Conservation (phyloP, 2,797 vertebrate species). For the Eptatretus atami region DNA sequence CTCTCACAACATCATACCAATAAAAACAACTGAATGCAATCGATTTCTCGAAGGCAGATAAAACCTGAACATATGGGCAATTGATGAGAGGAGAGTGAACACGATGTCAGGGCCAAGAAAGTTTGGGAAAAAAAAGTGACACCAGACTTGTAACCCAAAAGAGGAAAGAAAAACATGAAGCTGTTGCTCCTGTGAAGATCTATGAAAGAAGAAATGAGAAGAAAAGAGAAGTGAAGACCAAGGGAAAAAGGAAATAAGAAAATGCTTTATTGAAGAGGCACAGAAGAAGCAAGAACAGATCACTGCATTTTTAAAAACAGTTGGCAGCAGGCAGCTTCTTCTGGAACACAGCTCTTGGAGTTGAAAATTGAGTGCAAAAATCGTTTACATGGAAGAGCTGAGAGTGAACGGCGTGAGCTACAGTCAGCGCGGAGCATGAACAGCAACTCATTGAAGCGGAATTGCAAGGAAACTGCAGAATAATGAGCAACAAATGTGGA, state of each 20-base stretch:
- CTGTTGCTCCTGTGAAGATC: too few species aligned
- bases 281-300: not conserved
- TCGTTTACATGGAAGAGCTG: constrained; percentile 82
- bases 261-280: not conserved
- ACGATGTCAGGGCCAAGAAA: too few species aligned
- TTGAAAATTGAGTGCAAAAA: constrained; percentile 54
- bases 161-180: too few species aligned
- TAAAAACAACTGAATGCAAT: too few species aligned
- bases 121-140: too few species aligned
- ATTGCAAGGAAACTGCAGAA: constrained; percentile 74
- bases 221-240: constrained; percentile 1
- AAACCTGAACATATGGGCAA: too few species aligned
- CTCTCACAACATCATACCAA: too few species aligned
- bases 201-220: not conserved
- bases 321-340: constrained; percentile 70
- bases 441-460: constrained; percentile 78
- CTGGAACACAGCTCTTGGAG: constrained; percentile 65
- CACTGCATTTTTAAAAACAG: constrained; percentile 49
- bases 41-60: too few species aligned
- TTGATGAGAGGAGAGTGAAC: too few species aligned
- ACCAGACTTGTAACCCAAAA: too few species aligned
- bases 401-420: constrained; percentile 66
- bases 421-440: constrained; percentile 80
- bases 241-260: not conserved
- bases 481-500: constrained; percentile 96